phyloP scores from a whole-genome alignment of 2,888 invertebrate species.

The Drosophila sordidula region DNA sequence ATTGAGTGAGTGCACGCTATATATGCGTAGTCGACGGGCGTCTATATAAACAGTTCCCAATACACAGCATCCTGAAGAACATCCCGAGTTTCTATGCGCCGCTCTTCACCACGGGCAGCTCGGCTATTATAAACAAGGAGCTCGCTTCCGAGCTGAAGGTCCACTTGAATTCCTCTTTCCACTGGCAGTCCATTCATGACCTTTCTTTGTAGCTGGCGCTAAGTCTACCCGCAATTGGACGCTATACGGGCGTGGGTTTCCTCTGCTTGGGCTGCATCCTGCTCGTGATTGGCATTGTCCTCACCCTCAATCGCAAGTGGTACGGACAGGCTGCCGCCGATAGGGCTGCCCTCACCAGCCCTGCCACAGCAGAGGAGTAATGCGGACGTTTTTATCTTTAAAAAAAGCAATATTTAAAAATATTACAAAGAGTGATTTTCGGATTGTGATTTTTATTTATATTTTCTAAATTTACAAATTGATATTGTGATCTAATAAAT shows the following conservation, averaged over 20 bases:
- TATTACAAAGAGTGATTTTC: not conserved
- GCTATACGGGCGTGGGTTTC: conserved; percentile 74
- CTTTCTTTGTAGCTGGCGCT: conserved; percentile 67
- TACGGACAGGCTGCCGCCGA: conserved; percentile 65
- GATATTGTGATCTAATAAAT: not conserved
- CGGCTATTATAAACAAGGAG: conserved; percentile 59
- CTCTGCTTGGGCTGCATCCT: conserved; percentile 72
- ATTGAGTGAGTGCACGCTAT: conserved; percentile 86
- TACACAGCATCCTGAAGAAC: conserved; percentile 64
- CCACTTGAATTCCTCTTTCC: no score
- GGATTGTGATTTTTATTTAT: conserved; percentile 18
- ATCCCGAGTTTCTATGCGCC: conserved; percentile 78
- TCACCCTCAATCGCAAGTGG: conserved; percentile 76
- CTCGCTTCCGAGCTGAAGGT: conserved; percentile 76
- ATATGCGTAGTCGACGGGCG: no score
- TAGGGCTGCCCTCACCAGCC: conserved; percentile 19
- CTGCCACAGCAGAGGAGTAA: not conserved
- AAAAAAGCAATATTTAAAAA: not conserved
- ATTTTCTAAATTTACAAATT: conserved; percentile 4
- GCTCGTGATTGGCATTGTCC: conserved; percentile 52
- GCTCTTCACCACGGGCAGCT: conserved; percentile 73
- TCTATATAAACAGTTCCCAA: not conserved
- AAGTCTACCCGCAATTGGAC: conserved; percentile 71
- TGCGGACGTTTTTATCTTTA: not conserved
- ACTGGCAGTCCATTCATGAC: not conserved